These are phyloP conservation scores for Zoanthus gigantus DNA, from an alignment of 92 coral and sea anemone species.

Conservation along the genomic window DNA sequence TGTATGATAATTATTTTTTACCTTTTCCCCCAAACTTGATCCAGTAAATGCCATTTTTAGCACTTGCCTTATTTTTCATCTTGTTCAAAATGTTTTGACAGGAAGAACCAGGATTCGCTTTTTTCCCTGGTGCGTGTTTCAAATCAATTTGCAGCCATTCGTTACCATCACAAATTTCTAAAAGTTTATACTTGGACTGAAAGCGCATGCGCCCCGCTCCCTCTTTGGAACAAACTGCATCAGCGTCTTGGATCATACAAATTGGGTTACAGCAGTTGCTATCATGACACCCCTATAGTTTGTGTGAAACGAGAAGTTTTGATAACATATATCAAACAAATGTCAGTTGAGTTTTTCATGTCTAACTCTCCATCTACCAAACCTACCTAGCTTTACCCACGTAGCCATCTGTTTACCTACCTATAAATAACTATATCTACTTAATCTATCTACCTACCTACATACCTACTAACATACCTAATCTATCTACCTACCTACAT, in stretches of 20 bases:
- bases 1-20: not conserved
- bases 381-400: too few species aligned
- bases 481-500: too few species aligned
- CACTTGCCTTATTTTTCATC: not conserved
- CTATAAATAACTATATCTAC: too few species aligned
- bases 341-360: too few species aligned
- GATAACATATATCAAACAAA: not conserved
- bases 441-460: too few species aligned
- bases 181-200: not conserved
- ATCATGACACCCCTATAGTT: not conserved
- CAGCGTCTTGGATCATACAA: not conserved
- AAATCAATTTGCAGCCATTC: constrained; percentile 14
- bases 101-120: not conserved
- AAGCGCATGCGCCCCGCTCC: constrained; percentile 6
- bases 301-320: not conserved
- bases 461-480: too few species aligned
- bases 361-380: too few species aligned
- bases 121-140: not conserved
- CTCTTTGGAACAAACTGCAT: not conserved
- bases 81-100: constrained; percentile 2
- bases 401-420: too few species aligned
- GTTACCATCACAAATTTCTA: constrained; percentile 10
- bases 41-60: constrained; percentile 16
- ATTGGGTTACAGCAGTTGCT: constrained; percentile 7
- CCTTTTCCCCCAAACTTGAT: not conserved